Evolutionary conservation across 1,140 invertebrate species (phyloP).

Genomic region (Brachionus rubens): DNA sequence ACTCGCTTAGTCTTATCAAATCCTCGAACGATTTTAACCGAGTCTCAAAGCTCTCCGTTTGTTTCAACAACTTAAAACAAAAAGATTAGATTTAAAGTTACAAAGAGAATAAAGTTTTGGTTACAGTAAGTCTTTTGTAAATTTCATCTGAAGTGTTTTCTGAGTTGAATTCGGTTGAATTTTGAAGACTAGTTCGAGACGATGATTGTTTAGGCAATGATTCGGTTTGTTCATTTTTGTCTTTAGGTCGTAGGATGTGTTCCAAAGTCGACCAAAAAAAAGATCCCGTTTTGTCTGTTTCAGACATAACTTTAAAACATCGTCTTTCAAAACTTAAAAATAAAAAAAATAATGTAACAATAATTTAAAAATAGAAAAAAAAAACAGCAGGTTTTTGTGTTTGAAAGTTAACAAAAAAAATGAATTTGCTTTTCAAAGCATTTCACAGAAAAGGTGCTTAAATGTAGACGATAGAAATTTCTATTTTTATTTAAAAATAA

Average conservation of each 20-base stretch:
- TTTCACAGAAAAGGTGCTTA: conserved; percentile 12
- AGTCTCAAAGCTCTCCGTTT: not conserved
- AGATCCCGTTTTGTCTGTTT: conserved; percentile 9
- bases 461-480: conserved; percentile 9
- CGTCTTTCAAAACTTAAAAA: not conserved
- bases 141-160: not conserved
- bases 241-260: not conserved
- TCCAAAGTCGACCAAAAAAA: conserved; percentile 28
- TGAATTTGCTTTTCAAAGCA: not conserved
- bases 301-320: not conserved
- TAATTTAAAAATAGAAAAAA: conserved; percentile 1
- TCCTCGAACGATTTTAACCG: conserved; percentile 27
- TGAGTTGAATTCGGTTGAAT: not conserved
- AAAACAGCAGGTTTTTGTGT: conserved; percentile 8
- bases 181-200: not conserved
- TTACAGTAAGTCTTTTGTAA: conserved; percentile 2
- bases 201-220: not conserved
- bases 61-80: not conserved
- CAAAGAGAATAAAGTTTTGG: not conserved
- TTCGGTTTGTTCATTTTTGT: not conserved
- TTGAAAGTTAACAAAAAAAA: not conserved
- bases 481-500: not conserved
- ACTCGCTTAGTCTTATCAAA: conserved; percentile 11
- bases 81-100: not conserved
- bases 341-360: not conserved